These are phyloP conservation scores for Aphodius granarius DNA, from an alignment of 2,888 invertebrate genomes.

Conservation along the genomic window DNA sequence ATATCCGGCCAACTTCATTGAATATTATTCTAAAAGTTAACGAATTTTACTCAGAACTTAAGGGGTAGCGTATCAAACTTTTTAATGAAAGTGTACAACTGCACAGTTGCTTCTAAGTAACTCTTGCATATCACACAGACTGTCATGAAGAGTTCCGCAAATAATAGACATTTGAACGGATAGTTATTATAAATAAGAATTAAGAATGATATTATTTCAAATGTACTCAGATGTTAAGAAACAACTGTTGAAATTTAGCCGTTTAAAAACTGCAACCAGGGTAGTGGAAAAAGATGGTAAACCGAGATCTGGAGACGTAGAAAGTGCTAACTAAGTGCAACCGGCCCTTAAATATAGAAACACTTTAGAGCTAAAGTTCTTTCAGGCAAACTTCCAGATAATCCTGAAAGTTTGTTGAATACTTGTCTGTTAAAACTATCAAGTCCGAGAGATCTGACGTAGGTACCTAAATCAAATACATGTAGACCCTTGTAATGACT, in stretches of 20 bases:
- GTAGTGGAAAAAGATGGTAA: background rate
- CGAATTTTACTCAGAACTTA: constrained; percentile 1
- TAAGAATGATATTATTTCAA: no score
- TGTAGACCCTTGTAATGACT: background rate
- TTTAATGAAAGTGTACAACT: constrained; percentile 14
- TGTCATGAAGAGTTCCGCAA: background rate
- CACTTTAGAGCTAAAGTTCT: background rate
- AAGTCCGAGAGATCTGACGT: background rate
- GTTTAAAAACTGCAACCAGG: no score
- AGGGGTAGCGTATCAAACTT: constrained; percentile 8
- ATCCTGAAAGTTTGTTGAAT: background rate
- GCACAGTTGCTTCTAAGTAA: background rate
- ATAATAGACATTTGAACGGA: background rate
- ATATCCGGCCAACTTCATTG: constrained; percentile 4
- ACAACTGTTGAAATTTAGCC: no score
- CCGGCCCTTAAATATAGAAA: background rate
- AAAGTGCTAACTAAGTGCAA: background rate
- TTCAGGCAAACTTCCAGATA: background rate
- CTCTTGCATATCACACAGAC: background rate
- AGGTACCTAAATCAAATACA: background rate
- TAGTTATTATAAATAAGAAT: no score
- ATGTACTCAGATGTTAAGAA: no score
- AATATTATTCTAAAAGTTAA: constrained; percentile 13
- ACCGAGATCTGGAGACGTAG: background rate
- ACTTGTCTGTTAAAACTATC: background rate